phyloP scores from a whole-genome alignment of 2,113 vertebrate genomes.

The Coregonus clupeaformis region DNA sequence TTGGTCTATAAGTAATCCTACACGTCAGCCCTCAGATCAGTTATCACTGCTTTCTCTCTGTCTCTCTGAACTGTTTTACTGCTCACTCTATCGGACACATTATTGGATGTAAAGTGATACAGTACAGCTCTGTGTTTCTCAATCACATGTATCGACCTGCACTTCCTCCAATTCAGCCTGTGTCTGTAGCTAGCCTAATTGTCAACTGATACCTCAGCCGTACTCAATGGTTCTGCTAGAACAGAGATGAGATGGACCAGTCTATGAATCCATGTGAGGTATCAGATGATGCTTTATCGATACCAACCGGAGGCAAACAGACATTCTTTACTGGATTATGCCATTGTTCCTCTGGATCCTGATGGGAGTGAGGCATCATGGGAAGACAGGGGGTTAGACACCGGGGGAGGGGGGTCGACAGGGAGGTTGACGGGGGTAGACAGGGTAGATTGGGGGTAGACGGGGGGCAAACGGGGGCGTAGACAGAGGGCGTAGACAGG shows the following conservation, averaged over 20 bases:
- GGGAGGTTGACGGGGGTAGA: too few relatives aligned
- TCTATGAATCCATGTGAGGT: slow-evolving; percentile 41
- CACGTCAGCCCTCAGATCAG: too few relatives aligned
- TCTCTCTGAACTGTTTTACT: neutral
- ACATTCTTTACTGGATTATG: slow-evolving; percentile 41
- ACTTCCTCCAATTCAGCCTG: slow-evolving; percentile 56
- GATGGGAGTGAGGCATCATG: slow-evolving; percentile 21
- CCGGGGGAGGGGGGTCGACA: too few relatives aligned
- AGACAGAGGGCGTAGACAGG: too few relatives aligned
- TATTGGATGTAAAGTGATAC: slow-evolving; percentile 51
- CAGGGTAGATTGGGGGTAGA: too few relatives aligned
- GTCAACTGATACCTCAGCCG: slow-evolving; percentile 53
- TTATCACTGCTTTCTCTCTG: too few relatives aligned
- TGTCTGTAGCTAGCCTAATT: slow-evolving; percentile 53
- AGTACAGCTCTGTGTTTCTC: slow-evolving; percentile 44
- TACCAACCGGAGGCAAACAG: slow-evolving; percentile 47
- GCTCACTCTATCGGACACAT: neutral
- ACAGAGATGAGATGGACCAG: slow-evolving; percentile 57
- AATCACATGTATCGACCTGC: slow-evolving; percentile 53
- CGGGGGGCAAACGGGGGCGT: too few relatives aligned
- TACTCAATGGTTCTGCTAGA: slow-evolving; percentile 2
- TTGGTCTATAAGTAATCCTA: neutral
- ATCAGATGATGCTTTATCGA: slow-evolving; percentile 64
- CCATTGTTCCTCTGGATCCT: slow-evolving; percentile 55
- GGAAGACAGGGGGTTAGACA: neutral